Evolutionary conservation across 1,140 invertebrate genomes (phyloP).

Genomic region (Zeugodacus cucurbitae): DNA sequence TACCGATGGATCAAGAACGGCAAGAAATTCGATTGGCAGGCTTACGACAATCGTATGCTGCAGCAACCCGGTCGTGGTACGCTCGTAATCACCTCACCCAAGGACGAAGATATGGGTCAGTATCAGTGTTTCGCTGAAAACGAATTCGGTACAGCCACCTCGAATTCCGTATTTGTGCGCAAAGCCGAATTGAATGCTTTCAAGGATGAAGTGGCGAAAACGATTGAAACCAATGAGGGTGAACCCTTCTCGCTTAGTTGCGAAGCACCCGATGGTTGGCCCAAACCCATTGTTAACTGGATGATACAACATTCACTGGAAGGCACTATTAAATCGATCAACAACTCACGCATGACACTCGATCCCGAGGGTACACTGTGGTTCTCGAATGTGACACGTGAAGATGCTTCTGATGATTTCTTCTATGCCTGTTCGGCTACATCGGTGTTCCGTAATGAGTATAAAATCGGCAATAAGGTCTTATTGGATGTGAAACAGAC

Average conservation of each 20-base stretch:
- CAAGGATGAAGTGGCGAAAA: conserved; percentile 78
- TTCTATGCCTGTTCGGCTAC: conserved; percentile 91
- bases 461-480: conserved; percentile 89
- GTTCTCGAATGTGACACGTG: conserved; percentile 91
- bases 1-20: conserved; percentile 98
- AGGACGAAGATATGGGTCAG: conserved; percentile 92
- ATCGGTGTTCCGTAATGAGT: conserved; percentile 87
- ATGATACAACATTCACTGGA: conserved; percentile 79
- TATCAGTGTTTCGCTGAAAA: conserved; percentile 98
- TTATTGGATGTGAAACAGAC: conserved; percentile 81
- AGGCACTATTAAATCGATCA: conserved; percentile 87
- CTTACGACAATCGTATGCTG: conserved; percentile 92
- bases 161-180: conserved; percentile 94
- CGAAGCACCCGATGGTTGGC: conserved; percentile 92
- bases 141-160: conserved; percentile 92
- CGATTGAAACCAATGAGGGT: conserved; percentile 82
- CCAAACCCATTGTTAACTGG: conserved; percentile 94
- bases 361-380: conserved; percentile 94
- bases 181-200: conserved; percentile 94
- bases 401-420: conserved; percentile 85
- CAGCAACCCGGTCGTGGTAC: conserved; percentile 93
- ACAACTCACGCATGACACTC: conserved; percentile 91
- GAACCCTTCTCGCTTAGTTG: conserved; percentile 88
- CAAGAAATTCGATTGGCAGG: conserved; percentile 87
- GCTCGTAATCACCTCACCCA: conserved; percentile 86